Percentiles rank a stretch among this genome's conserved stretches.
phyloP scores from a whole-genome alignment of 2,888 invertebrate genomes.

The Apantesis nais region DNA sequence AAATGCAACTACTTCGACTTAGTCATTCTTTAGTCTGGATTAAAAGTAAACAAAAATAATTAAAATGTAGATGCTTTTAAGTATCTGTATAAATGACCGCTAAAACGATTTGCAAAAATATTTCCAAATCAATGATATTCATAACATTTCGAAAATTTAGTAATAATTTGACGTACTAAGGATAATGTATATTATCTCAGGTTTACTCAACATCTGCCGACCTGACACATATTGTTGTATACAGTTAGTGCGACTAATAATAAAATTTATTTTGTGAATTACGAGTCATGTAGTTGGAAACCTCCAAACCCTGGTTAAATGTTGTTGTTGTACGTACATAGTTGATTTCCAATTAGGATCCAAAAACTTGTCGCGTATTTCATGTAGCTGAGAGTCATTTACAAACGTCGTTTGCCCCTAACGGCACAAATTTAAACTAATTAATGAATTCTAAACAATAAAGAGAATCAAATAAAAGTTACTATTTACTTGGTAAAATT shows the following conservation, averaged over 20 bases:
- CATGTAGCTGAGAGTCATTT: constrained; percentile 65
- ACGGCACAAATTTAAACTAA: constrained; percentile 60
- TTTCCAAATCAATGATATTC: background rate
- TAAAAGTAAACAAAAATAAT: background rate
- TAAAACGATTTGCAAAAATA: background rate
- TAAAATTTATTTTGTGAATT: constrained; percentile 51
- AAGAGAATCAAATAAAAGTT: constrained; percentile 57
- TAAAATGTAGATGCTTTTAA: too few species aligned
- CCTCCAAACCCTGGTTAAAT: constrained; percentile 51
- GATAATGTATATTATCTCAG: background rate
- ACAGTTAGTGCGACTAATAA: constrained; percentile 32
- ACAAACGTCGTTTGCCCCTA: constrained; percentile 59
- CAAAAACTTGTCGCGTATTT: constrained; percentile 70
- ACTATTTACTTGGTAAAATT: constrained; percentile 48
- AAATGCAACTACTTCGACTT: background rate
- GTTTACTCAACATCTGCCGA: constrained; percentile 23
- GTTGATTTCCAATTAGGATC: constrained; percentile 73
- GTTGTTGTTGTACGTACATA: constrained; percentile 61
- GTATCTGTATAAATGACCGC: background rate
- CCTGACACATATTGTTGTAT: constrained; percentile 35
- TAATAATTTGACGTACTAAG: constrained; percentile 30
- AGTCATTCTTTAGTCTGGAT: background rate
- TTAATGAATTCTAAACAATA: constrained; percentile 63
- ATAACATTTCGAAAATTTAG: background rate
- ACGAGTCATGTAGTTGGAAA: constrained; percentile 45